Conservation (phyloP, 2,797 vertebrate genomes). For the Orientallactaga sibirica region DNA sequence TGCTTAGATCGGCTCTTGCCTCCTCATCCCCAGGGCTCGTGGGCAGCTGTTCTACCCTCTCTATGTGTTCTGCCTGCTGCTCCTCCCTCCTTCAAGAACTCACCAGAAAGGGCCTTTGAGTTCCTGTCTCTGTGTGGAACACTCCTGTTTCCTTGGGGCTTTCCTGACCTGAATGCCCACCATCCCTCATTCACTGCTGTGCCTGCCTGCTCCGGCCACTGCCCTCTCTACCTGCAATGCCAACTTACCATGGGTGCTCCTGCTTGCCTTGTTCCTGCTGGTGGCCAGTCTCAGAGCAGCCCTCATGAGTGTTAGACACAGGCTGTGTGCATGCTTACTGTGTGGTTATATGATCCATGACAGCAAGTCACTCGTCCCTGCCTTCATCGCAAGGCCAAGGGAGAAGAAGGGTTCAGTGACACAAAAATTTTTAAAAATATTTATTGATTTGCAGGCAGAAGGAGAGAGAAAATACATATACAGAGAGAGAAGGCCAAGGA, state of each 20-base stretch:
- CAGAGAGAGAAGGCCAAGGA: not conserved
- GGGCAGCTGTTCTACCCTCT: too few relatives aligned
- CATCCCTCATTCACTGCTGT: not conserved
- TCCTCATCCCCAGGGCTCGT: fast-evolving
- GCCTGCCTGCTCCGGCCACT: not conserved
- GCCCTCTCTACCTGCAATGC: fast-evolving
- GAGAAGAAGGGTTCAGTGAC: too few relatives aligned
- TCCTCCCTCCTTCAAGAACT: not conserved
- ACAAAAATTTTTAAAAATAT: too few relatives aligned
- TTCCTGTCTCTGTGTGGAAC: not conserved
- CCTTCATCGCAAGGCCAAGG: too few relatives aligned
- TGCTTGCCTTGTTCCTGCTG: not conserved
- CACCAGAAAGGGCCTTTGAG: not conserved
- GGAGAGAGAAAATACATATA: not conserved
- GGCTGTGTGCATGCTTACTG: fast-evolving
- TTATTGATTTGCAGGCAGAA: too few relatives aligned
- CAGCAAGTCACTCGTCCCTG: too few relatives aligned
- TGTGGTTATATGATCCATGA: not conserved
- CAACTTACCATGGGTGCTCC: not conserved
- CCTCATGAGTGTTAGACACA: not conserved
- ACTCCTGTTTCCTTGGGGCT: not conserved
- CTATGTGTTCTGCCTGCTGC: fast-evolving
- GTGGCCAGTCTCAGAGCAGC: too few relatives aligned
- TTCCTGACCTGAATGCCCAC: not conserved
- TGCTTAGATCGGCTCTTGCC: not conserved